These are phyloP conservation scores for Chirona hameri DNA, from an alignment of 2,888 invertebrate genomes.

Conservation along the genomic window DNA sequence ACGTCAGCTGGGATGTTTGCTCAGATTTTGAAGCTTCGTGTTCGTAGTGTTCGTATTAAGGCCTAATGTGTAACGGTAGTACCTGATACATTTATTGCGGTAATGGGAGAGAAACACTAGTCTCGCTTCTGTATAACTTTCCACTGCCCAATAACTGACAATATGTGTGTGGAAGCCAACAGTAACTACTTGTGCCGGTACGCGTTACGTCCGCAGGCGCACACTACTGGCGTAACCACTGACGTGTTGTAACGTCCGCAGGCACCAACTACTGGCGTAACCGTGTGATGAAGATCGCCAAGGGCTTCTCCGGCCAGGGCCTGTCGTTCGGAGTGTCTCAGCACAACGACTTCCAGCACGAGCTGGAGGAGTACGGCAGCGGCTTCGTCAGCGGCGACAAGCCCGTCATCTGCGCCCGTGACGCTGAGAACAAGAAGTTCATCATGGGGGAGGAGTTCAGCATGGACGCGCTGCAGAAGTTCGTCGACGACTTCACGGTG, in stretches of 20 bases:
- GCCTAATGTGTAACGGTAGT: too few species aligned
- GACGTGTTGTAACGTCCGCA: background rate
- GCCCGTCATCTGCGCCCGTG: conserved; percentile 79
- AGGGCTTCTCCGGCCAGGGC: conserved; percentile 58
- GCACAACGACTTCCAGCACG: conserved; percentile 90
- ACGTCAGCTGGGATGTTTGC: too few species aligned
- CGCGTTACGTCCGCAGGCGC: conserved; percentile 51
- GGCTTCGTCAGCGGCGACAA: conserved; percentile 82
- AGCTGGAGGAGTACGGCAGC: conserved; percentile 89
- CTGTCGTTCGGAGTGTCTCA: conserved; percentile 85
- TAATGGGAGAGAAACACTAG: too few species aligned
- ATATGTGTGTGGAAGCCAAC: too few species aligned
- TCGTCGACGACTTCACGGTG: conserved; percentile 1
- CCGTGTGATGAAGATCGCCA: conserved; percentile 84
- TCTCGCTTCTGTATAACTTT: too few species aligned
- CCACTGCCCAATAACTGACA: too few species aligned
- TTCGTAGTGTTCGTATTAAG: too few species aligned
- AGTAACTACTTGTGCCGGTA: too few species aligned
- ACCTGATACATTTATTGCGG: too few species aligned
- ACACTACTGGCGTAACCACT: too few species aligned
- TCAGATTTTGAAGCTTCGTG: too few species aligned
- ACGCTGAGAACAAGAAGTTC: conserved; percentile 81
- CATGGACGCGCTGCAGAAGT: conserved; percentile 26
- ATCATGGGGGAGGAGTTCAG: conserved; percentile 85
- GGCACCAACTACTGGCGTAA: conserved; percentile 97